Conservation (phyloP, 2,113 vertebrate genomes). For the Solenodon paradoxus region DNA sequence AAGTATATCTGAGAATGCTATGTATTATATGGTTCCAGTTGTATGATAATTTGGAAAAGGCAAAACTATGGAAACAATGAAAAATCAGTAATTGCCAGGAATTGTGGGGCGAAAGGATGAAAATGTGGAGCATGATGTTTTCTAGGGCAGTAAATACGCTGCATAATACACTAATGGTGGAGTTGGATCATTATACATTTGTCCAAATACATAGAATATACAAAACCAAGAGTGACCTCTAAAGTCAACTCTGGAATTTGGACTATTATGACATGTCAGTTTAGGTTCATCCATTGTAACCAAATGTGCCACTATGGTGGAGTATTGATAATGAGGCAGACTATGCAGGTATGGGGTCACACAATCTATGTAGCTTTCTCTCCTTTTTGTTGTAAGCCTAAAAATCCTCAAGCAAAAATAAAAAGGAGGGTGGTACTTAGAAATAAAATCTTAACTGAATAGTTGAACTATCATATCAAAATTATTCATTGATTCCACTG, state of each 20-base stretch:
- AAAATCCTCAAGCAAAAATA: not conserved
- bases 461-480: not conserved
- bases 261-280: not conserved
- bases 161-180: not conserved
- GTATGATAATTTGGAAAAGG: not conserved
- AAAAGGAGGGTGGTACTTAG: not conserved
- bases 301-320: too few species aligned
- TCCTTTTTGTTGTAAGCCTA: not conserved
- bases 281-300: not conserved
- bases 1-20: not conserved
- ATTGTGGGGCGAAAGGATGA: not conserved
- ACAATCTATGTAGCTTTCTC: not conserved
- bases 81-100: fast-evolving
- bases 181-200: not conserved
- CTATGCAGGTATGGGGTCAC: not conserved
- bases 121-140: not conserved
- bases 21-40: not conserved
- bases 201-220: not conserved
- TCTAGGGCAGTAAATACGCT: not conserved
- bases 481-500: not conserved
- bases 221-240: not conserved
- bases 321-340: not conserved
- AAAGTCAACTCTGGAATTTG: not conserved
- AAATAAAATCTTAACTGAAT: not conserved
- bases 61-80: not conserved